A percentile compares a stretch with the other conserved stretches of the same genome.
phyloP scores from a whole-genome alignment of 2,797 vertebrate genomes.

The Peromyscus attwateri region DNA sequence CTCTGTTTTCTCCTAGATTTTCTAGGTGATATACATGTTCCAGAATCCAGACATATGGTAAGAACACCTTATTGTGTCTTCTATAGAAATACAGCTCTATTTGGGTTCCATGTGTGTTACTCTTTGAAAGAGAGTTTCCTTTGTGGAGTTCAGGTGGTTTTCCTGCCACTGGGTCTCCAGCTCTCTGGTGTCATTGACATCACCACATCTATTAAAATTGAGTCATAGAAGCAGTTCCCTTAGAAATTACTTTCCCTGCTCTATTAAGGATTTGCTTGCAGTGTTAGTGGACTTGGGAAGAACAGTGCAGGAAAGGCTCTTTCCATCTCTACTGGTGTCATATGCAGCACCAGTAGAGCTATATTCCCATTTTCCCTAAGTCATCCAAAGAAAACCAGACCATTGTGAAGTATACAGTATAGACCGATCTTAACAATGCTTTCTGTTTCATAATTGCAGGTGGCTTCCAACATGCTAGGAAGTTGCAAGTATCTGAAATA shows the following conservation, averaged over 20 bases:
- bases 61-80: background rate
- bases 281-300: background rate
- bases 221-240: background rate
- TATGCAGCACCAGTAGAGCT: too few relatives aligned
- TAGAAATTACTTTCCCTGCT: background rate
- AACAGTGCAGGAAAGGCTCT: background rate
- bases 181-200: background rate
- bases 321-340: background rate
- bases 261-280: background rate
- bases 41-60: rapidly evolving
- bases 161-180: too few relatives aligned
- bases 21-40: rapidly evolving
- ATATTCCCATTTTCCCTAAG: background rate
- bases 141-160: background rate
- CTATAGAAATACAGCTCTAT: background rate
- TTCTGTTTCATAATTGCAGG: background rate
- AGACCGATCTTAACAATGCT: background rate
- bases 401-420: rapidly evolving
- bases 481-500: background rate
- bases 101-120: background rate
- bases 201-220: background rate
- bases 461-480: rapidly evolving
- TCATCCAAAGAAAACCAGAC: background rate
- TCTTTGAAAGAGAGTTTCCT: background rate
- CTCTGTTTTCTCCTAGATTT: background rate